Evolutionary conservation across 2,113 vertebrate species (phyloP), one percentile per base, ranked within the genome.

Genomic region (Aleadryas rufinucha): DNA sequence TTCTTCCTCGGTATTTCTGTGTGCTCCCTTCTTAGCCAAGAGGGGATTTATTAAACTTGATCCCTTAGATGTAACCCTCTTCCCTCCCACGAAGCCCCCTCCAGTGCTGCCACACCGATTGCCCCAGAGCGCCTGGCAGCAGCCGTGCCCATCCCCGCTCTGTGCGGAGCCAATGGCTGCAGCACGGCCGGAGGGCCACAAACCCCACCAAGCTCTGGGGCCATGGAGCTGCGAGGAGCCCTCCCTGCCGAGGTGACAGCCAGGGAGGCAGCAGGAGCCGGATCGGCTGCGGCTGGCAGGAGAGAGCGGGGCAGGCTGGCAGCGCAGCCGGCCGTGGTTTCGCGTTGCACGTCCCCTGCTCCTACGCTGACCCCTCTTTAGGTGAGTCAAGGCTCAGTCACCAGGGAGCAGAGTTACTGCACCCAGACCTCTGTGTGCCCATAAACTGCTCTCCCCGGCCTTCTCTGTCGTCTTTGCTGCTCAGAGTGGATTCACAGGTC

Each of bases 301-400:
- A 2, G 8, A 39, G 56, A 47, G 76, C 4, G 10, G 57, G 57
- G 15, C 24, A 17, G 15, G 78, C 42, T 11, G 66, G 66, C 8
- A 44, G 13, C 2, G 45, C 60, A 71, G 35, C 47, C 2, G 0
- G 56, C 35, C 0, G 0, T 3, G 56, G 35, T 14, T 89, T 20
- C 6, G 0, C 7, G 20, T 4, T 17, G 31, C 5, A 0, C 7
- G 0, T 41, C 49, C 68, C 27, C 87, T 60, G 61, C 60, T 69
- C 15, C 0, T 11, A 0, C 23, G 28, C 27, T 21, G 77, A 82
- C 24, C 60, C 74, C 45, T 82, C 13, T 24, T 33, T 10, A 16
- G 69, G 92, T n/a, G 60, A 87, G 70, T 15, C 53, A 57, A 82
- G 87, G 41, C 78, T 84, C 44, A 45, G 0, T 1, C 2, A 0